phyloP scores from a whole-genome alignment of 2,113 vertebrate genomes.

The Oncorhynchus kisutch region DNA sequence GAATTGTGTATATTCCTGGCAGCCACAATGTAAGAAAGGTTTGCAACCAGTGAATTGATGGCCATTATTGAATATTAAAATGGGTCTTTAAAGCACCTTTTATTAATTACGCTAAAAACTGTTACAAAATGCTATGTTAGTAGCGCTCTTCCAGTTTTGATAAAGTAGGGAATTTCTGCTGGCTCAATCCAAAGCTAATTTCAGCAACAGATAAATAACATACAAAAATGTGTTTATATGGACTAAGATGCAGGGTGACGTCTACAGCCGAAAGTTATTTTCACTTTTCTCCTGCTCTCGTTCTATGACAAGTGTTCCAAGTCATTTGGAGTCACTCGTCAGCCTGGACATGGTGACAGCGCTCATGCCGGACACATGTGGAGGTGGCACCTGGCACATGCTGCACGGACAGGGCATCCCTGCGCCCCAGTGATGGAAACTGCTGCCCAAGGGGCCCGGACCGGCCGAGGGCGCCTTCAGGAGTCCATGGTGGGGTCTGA shows the following conservation, averaged over 20 bases:
- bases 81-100: neutral
- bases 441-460: conserved; percentile 71
- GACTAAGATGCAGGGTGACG: neutral
- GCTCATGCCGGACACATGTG: conserved; percentile 85
- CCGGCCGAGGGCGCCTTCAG: conserved; percentile 84
- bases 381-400: conserved; percentile 92
- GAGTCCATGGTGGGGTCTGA: conserved; percentile 87
- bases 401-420: conserved; percentile 96
- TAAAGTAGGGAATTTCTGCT: conserved; percentile 24
- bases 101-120: conserved; percentile 13
- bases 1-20: neutral
- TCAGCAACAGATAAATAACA: conserved; percentile 59
- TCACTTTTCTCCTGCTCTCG: neutral
- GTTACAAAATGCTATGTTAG: conserved; percentile 46
- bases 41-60: no score
- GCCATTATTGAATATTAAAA: neutral
- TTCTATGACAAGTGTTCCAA: conserved; percentile 13
- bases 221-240: conserved; percentile 1
- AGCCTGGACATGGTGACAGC: conserved; percentile 83
- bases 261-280: conserved; percentile 30
- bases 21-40: no score
- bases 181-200: conserved; percentile 26
- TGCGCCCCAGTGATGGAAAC: conserved; percentile 94
- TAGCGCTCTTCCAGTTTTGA: conserved; percentile 7
- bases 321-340: conserved; percentile 89